Percentiles rank a stretch among this genome's conserved stretches.
Conservation (phyloP, 2,797 vertebrate species). For the Takifugu rubripes region DNA sequence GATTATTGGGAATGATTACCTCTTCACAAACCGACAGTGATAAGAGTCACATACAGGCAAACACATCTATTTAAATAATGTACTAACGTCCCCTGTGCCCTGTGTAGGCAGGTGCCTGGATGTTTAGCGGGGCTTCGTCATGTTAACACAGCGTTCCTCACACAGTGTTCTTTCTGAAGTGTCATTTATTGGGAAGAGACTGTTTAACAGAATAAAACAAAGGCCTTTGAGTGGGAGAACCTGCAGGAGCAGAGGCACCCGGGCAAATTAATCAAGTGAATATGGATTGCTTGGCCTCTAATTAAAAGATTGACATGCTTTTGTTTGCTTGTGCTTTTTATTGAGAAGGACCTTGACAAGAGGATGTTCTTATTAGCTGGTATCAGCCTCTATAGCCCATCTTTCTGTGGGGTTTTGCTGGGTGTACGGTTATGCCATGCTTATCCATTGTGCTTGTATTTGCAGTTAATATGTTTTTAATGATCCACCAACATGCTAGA, state of each 20-base stretch:
- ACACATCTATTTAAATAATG: background rate
- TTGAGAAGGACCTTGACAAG: conserved; percentile 27
- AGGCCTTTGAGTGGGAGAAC: background rate
- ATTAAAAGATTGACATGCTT: conserved; percentile 35
- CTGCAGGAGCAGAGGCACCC: conserved; percentile 6
- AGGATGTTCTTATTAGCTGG: conserved; percentile 8
- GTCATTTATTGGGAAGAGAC: conserved; percentile 23
- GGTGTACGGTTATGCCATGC: background rate
- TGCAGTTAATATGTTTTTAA: conserved; percentile 44
- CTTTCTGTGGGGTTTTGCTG: background rate
- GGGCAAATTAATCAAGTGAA: conserved; percentile 42
- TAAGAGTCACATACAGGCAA: conserved; percentile 25
- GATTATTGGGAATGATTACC: conserved; percentile 57
- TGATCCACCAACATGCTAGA: conserved; percentile 55
- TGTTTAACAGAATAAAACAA: conserved; percentile 20
- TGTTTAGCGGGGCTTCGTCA: conserved; percentile 15
- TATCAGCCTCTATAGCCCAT: background rate
- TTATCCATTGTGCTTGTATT: conserved; percentile 11
- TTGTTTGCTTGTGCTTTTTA: conserved; percentile 15
- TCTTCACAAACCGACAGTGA: conserved; percentile 40
- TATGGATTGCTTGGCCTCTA: conserved; percentile 39
- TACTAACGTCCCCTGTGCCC: background rate
- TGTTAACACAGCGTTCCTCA: too few species aligned
- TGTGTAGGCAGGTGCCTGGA: background rate
- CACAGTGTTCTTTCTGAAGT: conserved; percentile 28